Evolutionary conservation across 2,113 vertebrate genomes (phyloP).

Genomic region (Oreochromis spilurus): DNA sequence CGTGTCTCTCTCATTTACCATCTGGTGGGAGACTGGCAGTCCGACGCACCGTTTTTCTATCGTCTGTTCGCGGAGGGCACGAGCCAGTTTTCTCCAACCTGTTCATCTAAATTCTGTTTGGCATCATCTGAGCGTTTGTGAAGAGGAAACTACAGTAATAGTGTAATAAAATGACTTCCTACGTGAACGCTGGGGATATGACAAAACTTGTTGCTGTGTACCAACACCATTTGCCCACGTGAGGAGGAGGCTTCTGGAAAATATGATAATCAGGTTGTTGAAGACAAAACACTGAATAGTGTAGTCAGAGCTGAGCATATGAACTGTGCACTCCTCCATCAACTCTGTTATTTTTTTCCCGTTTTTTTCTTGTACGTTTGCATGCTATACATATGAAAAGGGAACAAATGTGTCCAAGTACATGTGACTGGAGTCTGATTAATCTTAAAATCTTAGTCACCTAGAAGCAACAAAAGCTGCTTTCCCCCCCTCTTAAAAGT

Average conservation of each 20-base stretch:
- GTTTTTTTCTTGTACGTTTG: neutral
- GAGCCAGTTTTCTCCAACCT: slow-evolving; percentile 50
- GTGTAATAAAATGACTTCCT: slow-evolving; percentile 4
- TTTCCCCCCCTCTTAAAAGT: neutral
- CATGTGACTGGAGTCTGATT: neutral
- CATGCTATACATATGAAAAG: neutral
- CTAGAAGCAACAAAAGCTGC: neutral
- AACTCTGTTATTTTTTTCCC: neutral
- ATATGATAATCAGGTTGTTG: neutral
- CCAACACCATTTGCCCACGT: neutral
- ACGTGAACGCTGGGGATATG: neutral
- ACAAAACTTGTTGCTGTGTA: neutral
- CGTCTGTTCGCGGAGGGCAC: slow-evolving; percentile 46
- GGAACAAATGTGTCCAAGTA: rapidly evolving
- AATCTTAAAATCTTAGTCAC: neutral
- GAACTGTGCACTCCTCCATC: neutral
- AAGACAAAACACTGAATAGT: neutral
- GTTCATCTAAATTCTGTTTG: slow-evolving; percentile 45
- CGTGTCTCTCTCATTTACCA: slow-evolving; percentile 60
- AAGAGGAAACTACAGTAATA: slow-evolving; percentile 13
- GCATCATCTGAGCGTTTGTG: slow-evolving; percentile 15
- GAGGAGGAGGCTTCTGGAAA: neutral
- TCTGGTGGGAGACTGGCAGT: slow-evolving; percentile 64
- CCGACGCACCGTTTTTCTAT: slow-evolving; percentile 37
- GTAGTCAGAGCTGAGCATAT: neutral